A percentile compares a stretch with the other conserved stretches of the same genome.
Conservation (phyloP, 2,888 invertebrate genomes). For the Magallana nippona region DNA sequence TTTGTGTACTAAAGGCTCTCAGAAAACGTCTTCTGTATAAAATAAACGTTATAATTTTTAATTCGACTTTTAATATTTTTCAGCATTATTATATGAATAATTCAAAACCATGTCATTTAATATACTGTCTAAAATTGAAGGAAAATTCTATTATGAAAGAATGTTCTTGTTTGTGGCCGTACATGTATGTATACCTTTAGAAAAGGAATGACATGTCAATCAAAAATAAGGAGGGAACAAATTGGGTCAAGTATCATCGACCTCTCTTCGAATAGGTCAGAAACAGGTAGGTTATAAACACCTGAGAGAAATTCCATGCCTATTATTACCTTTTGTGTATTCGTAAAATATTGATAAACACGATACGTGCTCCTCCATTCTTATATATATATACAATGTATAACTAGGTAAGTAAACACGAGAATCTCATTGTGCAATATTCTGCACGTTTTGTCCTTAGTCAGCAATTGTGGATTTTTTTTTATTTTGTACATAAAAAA, state of each 20-base stretch:
- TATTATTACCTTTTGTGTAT: background rate
- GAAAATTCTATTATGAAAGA: too few species aligned
- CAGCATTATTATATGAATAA: too few species aligned
- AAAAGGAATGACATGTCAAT: slow-evolving; percentile 10
- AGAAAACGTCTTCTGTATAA: too few species aligned
- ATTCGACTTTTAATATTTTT: too few species aligned
- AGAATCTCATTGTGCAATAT: background rate
- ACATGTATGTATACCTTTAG: background rate
- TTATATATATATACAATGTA: too few species aligned
- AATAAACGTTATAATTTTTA: too few species aligned
- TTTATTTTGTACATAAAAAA: too few species aligned
- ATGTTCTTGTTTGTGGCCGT: too few species aligned
- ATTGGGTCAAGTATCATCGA: background rate
- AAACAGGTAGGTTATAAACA: background rate
- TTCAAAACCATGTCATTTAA: too few species aligned
- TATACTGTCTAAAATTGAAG: too few species aligned
- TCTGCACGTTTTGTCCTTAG: background rate
- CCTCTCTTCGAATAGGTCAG: background rate
- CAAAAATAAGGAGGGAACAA: background rate
- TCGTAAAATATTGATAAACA: background rate
- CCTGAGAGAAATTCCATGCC: background rate
- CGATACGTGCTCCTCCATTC: too few species aligned
- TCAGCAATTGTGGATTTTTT: background rate
- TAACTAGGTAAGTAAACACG: background rate
- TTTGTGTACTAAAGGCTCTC: too few species aligned